A percentile compares a stretch with the other conserved stretches of the same genome.
Conservation (phyloP, 2,888 invertebrate species). For the Anodontia alba region DNA sequence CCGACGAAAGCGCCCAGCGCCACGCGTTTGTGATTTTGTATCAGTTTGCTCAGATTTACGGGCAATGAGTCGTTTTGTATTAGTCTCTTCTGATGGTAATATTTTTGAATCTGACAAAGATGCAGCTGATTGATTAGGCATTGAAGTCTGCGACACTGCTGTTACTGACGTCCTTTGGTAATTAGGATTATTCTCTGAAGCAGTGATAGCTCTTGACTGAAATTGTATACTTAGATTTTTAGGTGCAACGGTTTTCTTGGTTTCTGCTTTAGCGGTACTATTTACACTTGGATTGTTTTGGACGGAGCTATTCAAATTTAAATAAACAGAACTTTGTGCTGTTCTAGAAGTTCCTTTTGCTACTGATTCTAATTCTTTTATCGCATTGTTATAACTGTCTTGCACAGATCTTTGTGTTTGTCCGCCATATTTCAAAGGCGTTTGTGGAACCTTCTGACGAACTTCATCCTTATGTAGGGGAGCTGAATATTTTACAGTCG, state of each 20-base stretch:
- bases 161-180: background rate
- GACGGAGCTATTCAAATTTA: conserved; percentile 46
- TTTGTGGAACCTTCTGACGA: conserved; percentile 42
- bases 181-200: background rate
- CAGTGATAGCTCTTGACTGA: conserved; percentile 28
- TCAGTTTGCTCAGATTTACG: background rate
- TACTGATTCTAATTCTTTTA: conserved; percentile 57
- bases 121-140: conserved; percentile 41
- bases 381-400: conserved; percentile 57
- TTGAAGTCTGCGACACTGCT: conserved; percentile 12
- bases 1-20: conserved; percentile 54
- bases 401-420: conserved; percentile 47
- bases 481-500: conserved; percentile 5
- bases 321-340: conserved; percentile 38
- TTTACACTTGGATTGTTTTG: background rate
- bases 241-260: conserved; percentile 23
- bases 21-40: conserved; percentile 21
- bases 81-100: background rate
- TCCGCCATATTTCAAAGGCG: conserved; percentile 29
- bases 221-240: conserved; percentile 45
- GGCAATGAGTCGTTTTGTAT: background rate
- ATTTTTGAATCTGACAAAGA: conserved; percentile 5
- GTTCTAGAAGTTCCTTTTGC: conserved; percentile 37
- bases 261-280: background rate
- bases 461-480: conserved; percentile 45